Base-by-base conservation (phyloP, 2,113 vertebrate genomes). In the Rissa tridactyla region DNA sequence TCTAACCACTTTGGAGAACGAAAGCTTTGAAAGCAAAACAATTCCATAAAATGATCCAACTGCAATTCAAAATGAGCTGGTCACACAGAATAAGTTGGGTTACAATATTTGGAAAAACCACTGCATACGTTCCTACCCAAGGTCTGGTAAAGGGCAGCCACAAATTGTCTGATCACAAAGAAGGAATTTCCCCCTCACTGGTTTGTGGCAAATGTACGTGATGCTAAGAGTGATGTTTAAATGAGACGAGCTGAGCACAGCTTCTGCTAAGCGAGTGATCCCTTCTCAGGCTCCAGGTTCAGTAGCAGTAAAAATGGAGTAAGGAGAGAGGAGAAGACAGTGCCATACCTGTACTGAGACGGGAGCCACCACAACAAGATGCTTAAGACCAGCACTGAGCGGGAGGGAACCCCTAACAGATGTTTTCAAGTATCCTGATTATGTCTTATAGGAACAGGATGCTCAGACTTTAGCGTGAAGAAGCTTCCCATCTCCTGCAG, bases 141-240 rank as follows among this genome's bases (percentile, higher is more conserved):
- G 82, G 86, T 65, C 94, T 95, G 94, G 86, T 79, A 92, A 95
- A 97, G 86, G 82, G 62, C 91, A 97, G 57, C 94, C 94, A 76
- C 94, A 97, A 97, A 96, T 83, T 91, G 69, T 83, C 96, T 88
- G 82, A 97, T 95, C 77, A 72, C 95, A 96, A 97, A 96, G 89
- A 69, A 95, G 85, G 95, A 87, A 96, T 97, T 97, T 96, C 88
- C 60, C 82, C 80, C 75, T 86, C 22, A n/a, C 71, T 92, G 76
- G 15, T 92, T 92, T 97, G 89, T 78, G 94, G 89, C 77, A 85
- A 96, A 21, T 71, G 23, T 94, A 92, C 64, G 60, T 86, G 88
- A 90, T 85, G 70, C 88, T 90, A 69, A 69, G 62, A 89, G 73
- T 27, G 66, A 76, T 87, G 40, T 83, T 90, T 64, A 94, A 71